Conservation (phyloP, 53 echinoderm and acorn worm genomes). For the Pentamera pediparva region DNA sequence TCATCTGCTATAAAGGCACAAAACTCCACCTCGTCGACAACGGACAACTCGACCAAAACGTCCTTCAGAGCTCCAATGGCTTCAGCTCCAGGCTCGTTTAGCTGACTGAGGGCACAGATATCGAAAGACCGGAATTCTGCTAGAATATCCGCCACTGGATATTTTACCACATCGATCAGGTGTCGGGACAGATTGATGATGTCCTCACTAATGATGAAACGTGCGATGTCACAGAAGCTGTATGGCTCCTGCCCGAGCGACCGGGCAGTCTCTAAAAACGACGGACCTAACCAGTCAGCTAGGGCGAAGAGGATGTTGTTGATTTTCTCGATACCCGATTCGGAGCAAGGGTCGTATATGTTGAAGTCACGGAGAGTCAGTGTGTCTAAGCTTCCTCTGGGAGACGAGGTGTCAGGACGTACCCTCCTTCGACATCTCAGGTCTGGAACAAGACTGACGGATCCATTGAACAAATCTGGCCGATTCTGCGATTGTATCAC, state of each 20-base stretch:
- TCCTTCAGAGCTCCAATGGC: neutral
- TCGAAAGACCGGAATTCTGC: neutral
- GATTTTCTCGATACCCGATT: neutral
- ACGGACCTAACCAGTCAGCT: slow-evolving; percentile 14
- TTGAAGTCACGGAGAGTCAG: neutral
- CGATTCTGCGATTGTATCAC: too few species aligned
- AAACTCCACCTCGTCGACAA: neutral
- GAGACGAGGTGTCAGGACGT: too few species aligned
- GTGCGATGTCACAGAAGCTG: neutral
- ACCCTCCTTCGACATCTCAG: too few species aligned
- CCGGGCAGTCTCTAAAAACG: neutral
- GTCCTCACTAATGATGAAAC: neutral
- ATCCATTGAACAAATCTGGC: too few species aligned
- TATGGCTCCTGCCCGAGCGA: too few species aligned
- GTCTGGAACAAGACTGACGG: too few species aligned
- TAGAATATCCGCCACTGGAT: slow-evolving; percentile 6
- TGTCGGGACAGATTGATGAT: neutral
- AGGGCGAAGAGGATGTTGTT: slow-evolving; percentile 2
- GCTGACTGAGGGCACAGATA: neutral
- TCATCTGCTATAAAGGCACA: slow-evolving; percentile 1
- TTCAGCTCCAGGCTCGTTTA: neutral
- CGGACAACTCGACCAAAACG: neutral
- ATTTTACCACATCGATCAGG: neutral
- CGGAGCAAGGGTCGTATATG: slow-evolving; percentile 10
- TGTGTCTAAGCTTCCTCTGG: too few species aligned